Evolutionary conservation across 2,113 vertebrate genomes (phyloP).

Genomic region (Lipotes vexillifer): DNA sequence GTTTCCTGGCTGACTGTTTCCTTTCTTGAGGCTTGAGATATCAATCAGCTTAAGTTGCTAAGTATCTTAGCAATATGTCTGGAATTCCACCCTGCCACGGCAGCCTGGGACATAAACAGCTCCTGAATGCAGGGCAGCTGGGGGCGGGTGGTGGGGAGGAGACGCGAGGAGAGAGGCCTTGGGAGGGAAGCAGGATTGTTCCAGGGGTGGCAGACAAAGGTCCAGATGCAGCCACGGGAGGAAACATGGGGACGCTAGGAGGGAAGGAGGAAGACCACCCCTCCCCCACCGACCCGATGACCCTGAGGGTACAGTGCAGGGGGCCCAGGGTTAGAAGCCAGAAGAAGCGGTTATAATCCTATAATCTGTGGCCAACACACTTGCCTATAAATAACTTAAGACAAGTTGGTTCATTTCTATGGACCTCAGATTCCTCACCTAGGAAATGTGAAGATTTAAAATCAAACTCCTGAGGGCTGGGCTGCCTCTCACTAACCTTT

Average conservation of each 20-base stretch:
- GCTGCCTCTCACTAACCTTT: background rate
- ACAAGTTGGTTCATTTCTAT: background rate
- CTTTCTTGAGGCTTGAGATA: slow-evolving; percentile 51
- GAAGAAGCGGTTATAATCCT: background rate
- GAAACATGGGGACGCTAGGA: background rate
- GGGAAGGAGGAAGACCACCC: background rate
- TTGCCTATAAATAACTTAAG: background rate
- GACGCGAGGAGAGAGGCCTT: background rate
- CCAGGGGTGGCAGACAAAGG: background rate
- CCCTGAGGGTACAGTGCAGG: fast-evolving
- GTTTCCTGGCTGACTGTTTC: slow-evolving; percentile 44
- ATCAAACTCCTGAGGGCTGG: background rate
- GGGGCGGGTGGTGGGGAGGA: background rate
- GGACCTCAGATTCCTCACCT: background rate
- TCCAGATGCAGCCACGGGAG: background rate
- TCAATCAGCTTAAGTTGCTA: slow-evolving; percentile 62
- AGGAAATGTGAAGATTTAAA: background rate
- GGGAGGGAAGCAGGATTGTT: background rate
- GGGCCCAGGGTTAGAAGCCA: background rate
- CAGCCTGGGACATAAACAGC: slow-evolving; percentile 33
- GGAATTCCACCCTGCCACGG: slow-evolving; percentile 33
- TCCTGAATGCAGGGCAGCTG: slow-evolving; percentile 35
- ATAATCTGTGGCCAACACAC: background rate
- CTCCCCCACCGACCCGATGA: background rate
- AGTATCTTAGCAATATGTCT: slow-evolving; percentile 52